Base-by-base conservation (phyloP, 2,888 invertebrate genomes). In the Halocaridina rubra region DNA sequence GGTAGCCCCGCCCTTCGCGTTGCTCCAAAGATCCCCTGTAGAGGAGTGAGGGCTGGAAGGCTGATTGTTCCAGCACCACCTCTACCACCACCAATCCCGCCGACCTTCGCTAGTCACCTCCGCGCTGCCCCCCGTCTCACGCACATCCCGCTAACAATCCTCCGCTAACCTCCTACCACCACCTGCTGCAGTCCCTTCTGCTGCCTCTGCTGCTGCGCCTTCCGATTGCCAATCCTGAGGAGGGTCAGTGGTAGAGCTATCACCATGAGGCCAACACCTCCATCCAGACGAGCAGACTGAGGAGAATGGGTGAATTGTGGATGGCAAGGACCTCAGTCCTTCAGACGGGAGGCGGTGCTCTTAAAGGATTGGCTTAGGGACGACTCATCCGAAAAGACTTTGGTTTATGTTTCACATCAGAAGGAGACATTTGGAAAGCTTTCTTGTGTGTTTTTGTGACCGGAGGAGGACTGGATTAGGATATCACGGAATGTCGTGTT, bases 1-100 rank as follows among this genome's bases (percentile, higher is more conserved):
- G 53, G 53, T 72, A 61, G 80, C 80, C 80, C 80, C 80, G 80
- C 80, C 80, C 80, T 72, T 32, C 72, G 80, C 80, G 72, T 46
- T 80, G 72, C 80, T 80, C 61, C 80, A 46, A 57, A 57, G 71
- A 24, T 71, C 30, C 57, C 80, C 59, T 61, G 72, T 61, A 16
- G 16, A 19, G 19, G 53, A 53, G 53, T 13, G n/a, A 10, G 53
- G 53, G n/a, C n/a, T n/a, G n/a, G n/a, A n/a, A n/a, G n/a, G n/a
- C n/a, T n/a, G n/a, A n/a, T n/a, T 30, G 78, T 67, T 78, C 64
- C 78, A 67, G 64, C 67, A 27, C 79, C 33, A 53, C 72, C 53
- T 46, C 79, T 10, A 29, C 80, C 71, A 32, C 61, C 59, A 57
- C 72, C 61, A 61, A 53, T 24, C 79, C 79, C 79, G 29, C 59